These are phyloP conservation scores for Neolamprologus devosi DNA, from an alignment of 2,113 vertebrate genomes.

Conservation along the genomic window DNA sequence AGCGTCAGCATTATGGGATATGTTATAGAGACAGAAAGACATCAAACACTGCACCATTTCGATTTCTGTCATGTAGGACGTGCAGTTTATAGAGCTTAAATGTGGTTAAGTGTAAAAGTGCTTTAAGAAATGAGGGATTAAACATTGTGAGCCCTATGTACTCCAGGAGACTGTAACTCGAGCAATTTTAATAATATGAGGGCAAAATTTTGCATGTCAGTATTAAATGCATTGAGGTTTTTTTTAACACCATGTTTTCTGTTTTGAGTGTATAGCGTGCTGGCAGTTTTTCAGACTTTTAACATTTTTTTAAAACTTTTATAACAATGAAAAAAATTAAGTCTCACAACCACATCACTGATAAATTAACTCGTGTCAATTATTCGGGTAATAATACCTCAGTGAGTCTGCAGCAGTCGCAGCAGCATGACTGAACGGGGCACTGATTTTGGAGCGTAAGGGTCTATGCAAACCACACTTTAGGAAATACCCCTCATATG, in stretches of 20 bases:
- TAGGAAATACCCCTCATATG: background rate
- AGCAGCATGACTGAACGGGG: background rate
- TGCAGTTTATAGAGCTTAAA: background rate
- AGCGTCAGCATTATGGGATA: background rate
- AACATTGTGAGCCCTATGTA: background rate
- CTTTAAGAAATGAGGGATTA: background rate
- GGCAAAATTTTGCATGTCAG: fast-evolving
- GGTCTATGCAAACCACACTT: background rate
- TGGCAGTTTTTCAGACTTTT: background rate
- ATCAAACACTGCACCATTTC: background rate
- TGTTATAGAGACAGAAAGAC: background rate
- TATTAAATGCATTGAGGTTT: background rate
- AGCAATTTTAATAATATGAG: background rate
- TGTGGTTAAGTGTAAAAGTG: background rate
- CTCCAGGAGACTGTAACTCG: background rate
- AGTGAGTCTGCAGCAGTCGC: background rate
- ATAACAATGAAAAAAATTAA: background rate
- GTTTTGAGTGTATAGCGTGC: background rate
- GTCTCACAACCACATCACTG: background rate
- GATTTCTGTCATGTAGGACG: fast-evolving
- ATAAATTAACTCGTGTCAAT: background rate
- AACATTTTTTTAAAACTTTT: fast-evolving
- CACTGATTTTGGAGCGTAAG: background rate
- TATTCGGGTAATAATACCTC: fast-evolving
- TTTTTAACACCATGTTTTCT: background rate